Evolutionary conservation across 2,113 vertebrate species (phyloP), one percentile per base, ranked within the genome.

Genomic region (Isurus oxyrinchus): DNA sequence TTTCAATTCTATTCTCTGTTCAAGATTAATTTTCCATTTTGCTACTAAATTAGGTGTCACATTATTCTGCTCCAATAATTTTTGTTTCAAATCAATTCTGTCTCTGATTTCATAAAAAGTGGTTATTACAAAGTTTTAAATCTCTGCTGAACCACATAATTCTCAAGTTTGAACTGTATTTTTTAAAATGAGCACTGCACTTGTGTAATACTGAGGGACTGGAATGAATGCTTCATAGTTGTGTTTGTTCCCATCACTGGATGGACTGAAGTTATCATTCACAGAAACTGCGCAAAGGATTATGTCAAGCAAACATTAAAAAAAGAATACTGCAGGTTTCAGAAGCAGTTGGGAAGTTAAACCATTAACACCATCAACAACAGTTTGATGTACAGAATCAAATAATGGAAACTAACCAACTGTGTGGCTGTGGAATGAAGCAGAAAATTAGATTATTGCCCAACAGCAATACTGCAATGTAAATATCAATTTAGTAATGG

Each of bases 341-440:
- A 95, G 53, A 91, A 91, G 88, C 88, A 59, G 57, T 91, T 91
- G 27, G 57, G 53, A 91, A 91, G 61, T 95, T 67, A 95, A 95
- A 95, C 93, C 63, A 95, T 67, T 95, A 95, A 95, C 63, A 69
- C 93, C 69, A 95, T 67, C 93, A 95, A 95, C 63, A 67, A 49
- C 93, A 19, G 63, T 95, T 66, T 95, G 93, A 44, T 95, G 63
- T 67, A 95, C 61, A 67, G 44, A 69, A 91, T 91, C 88, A 91
- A 91, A 95, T 95, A 95, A 95, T 95, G 63, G 35, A 95, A 95
- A 44, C 63, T 49, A 95, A 95, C 93, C 93, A 95, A 95, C 93
- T 95, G 93, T 95, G 93, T 67, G 63, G 93, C 21, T 0, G n/a
- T 40, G 93, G 63, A 95, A 95, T 95, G 93, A 95, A 49, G 61